phyloP scores from a whole-genome alignment of 2,797 vertebrate genomes.

The Ammospiza maritima region DNA sequence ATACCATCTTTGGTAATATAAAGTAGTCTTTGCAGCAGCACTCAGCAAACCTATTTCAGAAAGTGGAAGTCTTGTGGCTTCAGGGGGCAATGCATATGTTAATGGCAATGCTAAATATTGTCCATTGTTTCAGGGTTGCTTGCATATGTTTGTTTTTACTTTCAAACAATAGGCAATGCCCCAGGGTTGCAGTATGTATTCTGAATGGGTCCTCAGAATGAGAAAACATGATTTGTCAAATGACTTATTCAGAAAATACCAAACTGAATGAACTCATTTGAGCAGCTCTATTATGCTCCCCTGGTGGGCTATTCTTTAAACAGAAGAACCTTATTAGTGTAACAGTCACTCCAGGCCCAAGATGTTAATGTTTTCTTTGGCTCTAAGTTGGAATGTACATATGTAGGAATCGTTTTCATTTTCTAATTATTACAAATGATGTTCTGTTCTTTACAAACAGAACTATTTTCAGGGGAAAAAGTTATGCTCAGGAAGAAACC shows the following conservation, averaged over 20 bases:
- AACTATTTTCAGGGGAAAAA: not conserved
- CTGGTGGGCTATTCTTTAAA: conserved; percentile 52
- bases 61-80: not conserved
- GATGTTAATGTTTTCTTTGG: conserved; percentile 56
- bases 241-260: conserved; percentile 42
- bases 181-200: not conserved
- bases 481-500: conserved; percentile 7
- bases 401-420: conserved; percentile 53
- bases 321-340: conserved; percentile 39
- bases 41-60: not conserved
- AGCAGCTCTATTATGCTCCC: conserved; percentile 31
- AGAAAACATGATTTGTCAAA: conserved; percentile 4
- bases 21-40: not conserved
- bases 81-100: conserved; percentile 10
- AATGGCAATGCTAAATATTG: conserved; percentile 35
- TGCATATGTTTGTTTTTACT: conserved; percentile 52
- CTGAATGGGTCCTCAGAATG: conserved; percentile 16
- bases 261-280: conserved; percentile 30
- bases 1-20: not conserved
- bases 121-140: conserved; percentile 26
- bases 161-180: conserved; percentile 53
- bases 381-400: conserved; percentile 22
- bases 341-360: conserved; percentile 20
- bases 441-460: conserved; percentile 41
- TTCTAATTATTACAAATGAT: conserved; percentile 49